phyloP scores from a whole-genome alignment of 2,888 invertebrate genomes.

The Eupithecia pulchellata region DNA sequence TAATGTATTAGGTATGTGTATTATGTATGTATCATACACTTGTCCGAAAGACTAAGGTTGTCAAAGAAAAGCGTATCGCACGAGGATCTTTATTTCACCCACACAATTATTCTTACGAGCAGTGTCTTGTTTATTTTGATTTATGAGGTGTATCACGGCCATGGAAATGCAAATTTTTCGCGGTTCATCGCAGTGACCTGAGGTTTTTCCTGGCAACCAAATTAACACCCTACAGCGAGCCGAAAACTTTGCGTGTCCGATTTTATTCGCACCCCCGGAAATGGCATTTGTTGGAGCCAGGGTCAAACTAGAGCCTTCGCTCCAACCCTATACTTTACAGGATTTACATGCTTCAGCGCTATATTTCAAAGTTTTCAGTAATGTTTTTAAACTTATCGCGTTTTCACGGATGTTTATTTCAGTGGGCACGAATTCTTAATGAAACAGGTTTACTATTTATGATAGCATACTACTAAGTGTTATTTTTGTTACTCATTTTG shows the following conservation, averaged over 20 bases:
- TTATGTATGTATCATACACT: too few relatives aligned
- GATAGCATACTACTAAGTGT: neutral
- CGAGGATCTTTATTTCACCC: constrained; percentile 23
- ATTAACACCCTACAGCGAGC: constrained; percentile 65
- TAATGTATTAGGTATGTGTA: too few relatives aligned
- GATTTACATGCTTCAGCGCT: constrained; percentile 42
- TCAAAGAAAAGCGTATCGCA: neutral
- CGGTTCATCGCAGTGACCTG: constrained; percentile 33
- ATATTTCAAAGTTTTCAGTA: constrained; percentile 37
- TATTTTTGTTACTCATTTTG: neutral
- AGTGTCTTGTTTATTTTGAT: constrained; percentile 39
- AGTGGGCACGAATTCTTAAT: constrained; percentile 7
- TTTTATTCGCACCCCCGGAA: constrained; percentile 69
- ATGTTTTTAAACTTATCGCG: constrained; percentile 33
- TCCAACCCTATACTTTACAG: constrained; percentile 50
- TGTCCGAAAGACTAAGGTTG: neutral
- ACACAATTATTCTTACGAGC: constrained; percentile 29
- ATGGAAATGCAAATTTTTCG: constrained; percentile 42
- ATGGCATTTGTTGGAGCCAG: constrained; percentile 64
- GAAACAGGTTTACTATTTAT: constrained; percentile 9
- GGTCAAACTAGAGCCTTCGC: constrained; percentile 51
- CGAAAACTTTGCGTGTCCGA: constrained; percentile 65
- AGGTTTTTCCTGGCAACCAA: constrained; percentile 54
- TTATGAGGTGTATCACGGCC: constrained; percentile 38
- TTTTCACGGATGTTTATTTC: constrained; percentile 24